These are phyloP conservation scores for Eupristina koningsbergeri DNA, from an alignment of 1,140 invertebrate genomes.

Conservation along the genomic window DNA sequence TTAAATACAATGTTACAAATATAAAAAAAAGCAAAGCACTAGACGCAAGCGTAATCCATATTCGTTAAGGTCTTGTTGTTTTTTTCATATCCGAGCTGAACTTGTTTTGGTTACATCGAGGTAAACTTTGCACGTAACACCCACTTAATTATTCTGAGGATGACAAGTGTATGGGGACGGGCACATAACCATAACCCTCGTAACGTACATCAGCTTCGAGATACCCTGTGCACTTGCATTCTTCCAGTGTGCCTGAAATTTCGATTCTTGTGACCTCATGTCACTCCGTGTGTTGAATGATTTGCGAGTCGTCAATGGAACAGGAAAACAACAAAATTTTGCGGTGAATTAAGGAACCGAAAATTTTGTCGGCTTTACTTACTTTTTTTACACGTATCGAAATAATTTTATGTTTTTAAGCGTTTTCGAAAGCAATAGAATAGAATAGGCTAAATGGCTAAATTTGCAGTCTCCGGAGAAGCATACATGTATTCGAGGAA, in stretches of 20 bases:
- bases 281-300: constrained; percentile 56
- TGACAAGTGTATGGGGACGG: constrained; percentile 71
- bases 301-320: constrained; percentile 61
- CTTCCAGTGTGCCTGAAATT: background rate
- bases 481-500: no score
- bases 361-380: background rate
- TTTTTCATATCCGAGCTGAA: background rate
- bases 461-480: no score
- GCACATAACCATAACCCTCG: constrained; percentile 63
- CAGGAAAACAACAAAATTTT: background rate
- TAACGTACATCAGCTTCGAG: constrained; percentile 58
- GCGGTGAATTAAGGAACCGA: background rate
- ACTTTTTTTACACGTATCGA: no score
- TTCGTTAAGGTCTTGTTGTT: background rate
- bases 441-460: no score
- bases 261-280: background rate
- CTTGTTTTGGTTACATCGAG: background rate
- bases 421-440: no score
- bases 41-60: background rate
- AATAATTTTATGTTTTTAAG: no score
- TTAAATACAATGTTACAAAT: no score
- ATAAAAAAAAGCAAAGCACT: background rate
- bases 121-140: constrained; percentile 59
- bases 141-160: constrained; percentile 72
- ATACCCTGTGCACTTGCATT: background rate